phyloP scores from a whole-genome alignment of 2,797 vertebrate genomes.

The Crenichthys baileyi region DNA sequence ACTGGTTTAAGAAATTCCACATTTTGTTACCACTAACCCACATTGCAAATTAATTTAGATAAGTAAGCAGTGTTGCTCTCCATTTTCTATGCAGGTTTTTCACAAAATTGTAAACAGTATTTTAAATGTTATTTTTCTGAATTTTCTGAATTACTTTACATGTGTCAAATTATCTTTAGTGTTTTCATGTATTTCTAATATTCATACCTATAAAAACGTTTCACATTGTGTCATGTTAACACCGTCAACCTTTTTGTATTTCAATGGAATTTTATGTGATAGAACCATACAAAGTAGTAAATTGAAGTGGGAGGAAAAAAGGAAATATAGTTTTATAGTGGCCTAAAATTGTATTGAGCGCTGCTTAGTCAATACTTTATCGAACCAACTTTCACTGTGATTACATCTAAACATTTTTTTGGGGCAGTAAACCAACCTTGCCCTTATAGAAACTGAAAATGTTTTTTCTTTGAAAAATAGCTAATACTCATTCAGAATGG shows the following conservation, averaged over 20 bases:
- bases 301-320: not conserved
- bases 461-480: not conserved
- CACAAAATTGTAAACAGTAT: no score
- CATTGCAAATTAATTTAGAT: no score
- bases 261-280: not conserved
- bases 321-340: not conserved
- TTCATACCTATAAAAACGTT: not conserved
- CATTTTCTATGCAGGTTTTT: no score
- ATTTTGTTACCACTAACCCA: no score
- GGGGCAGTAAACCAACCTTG: not conserved
- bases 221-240: not conserved
- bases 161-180: not conserved
- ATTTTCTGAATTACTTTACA: not conserved
- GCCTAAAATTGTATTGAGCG: not conserved
- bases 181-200: not conserved
- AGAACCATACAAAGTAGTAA: not conserved
- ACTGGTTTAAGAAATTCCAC: no score
- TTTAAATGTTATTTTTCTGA: no score
- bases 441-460: not conserved
- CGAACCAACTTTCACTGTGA: not conserved
- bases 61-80: no score
- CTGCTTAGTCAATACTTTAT: not conserved
- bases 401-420: not conserved
- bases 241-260: not conserved
- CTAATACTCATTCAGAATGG: no score